These are phyloP conservation scores for Frieseomelitta varia DNA, from an alignment of 1,140 invertebrate genomes.

Conservation along the genomic window DNA sequence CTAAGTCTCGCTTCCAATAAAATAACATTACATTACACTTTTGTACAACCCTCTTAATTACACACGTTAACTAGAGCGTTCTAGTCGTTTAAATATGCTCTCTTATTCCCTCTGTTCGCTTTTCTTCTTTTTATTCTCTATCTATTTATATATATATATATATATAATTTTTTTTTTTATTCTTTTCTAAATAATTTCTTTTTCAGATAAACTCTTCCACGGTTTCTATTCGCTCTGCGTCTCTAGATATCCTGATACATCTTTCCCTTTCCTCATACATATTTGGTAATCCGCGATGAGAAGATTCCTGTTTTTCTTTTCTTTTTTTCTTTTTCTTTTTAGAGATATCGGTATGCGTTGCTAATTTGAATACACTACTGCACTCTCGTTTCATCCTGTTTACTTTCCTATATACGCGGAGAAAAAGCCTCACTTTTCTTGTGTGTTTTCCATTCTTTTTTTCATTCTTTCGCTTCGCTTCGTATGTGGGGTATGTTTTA, in stretches of 20 bases:
- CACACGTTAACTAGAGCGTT: slow-evolving; percentile 46
- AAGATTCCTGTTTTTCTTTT: too few relatives aligned
- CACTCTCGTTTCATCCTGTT: not conserved
- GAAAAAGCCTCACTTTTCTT: not conserved
- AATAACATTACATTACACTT: slow-evolving; percentile 78
- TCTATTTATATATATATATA: not conserved
- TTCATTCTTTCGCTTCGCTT: not conserved
- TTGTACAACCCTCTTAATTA: slow-evolving; percentile 68
- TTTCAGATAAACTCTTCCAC: slow-evolving; percentile 3
- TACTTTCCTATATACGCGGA: not conserved
- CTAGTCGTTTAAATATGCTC: slow-evolving; percentile 29
- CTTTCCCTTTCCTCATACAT: not conserved
- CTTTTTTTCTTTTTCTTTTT: too few relatives aligned
- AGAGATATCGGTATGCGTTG: slow-evolving; percentile 24
- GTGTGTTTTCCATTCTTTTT: not conserved
- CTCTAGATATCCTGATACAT: not conserved
- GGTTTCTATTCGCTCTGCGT: not conserved
- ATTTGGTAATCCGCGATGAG: not conserved
- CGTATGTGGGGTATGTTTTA: not conserved
- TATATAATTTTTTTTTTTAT: not conserved
- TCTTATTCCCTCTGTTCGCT: slow-evolving; percentile 4
- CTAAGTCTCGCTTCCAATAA: slow-evolving; percentile 73
- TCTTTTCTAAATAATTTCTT: not conserved
- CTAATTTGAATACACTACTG: slow-evolving; percentile 45
- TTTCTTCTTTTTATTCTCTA: not conserved